Conservation (phyloP, 92 coral and sea anemone species). For the Porites evermanni region DNA sequence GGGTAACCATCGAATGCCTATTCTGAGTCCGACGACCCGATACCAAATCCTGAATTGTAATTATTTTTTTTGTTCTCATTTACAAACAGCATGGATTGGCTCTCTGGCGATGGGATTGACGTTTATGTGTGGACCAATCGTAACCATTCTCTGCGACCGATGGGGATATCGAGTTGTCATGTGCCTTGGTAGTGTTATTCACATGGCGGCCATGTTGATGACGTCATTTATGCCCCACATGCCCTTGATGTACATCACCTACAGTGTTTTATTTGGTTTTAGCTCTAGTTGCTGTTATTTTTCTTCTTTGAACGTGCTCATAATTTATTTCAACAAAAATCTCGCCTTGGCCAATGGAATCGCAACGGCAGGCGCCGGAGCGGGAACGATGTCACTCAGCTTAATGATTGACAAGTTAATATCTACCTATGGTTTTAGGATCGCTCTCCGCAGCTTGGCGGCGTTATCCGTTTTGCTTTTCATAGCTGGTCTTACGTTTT, state of each 20-base stretch:
- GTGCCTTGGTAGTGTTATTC: constrained; percentile 80
- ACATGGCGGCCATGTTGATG: constrained; percentile 62
- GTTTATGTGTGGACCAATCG: constrained; percentile 74
- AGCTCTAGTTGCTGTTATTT: constrained; percentile 83
- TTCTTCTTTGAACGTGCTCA: constrained; percentile 70
- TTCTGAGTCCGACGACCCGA: no score
- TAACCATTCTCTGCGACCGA: constrained; percentile 73
- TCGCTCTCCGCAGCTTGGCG: constrained; percentile 63
- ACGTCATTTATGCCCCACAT: constrained; percentile 80
- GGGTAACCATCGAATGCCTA: no score
- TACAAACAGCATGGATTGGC: constrained; percentile 89
- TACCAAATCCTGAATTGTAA: neutral
- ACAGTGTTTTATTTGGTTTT: constrained; percentile 83
- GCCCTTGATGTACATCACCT: constrained; percentile 81
- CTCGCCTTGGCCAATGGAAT: constrained; percentile 85
- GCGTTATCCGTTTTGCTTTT: constrained; percentile 62
- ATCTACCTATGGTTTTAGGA: constrained; percentile 73
- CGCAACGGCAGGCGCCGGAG: constrained; percentile 81
- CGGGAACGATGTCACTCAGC: constrained; percentile 74
- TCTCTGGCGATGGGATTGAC: constrained; percentile 81
- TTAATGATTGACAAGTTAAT: constrained; percentile 62
- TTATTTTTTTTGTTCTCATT: neutral
- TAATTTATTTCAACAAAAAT: constrained; percentile 79
- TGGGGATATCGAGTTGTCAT: constrained; percentile 89
- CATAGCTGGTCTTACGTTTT: constrained; percentile 80